These are phyloP conservation scores for Peribatodes rhomboidaria DNA, from an alignment of 2,888 invertebrate species.

Conservation along the genomic window DNA sequence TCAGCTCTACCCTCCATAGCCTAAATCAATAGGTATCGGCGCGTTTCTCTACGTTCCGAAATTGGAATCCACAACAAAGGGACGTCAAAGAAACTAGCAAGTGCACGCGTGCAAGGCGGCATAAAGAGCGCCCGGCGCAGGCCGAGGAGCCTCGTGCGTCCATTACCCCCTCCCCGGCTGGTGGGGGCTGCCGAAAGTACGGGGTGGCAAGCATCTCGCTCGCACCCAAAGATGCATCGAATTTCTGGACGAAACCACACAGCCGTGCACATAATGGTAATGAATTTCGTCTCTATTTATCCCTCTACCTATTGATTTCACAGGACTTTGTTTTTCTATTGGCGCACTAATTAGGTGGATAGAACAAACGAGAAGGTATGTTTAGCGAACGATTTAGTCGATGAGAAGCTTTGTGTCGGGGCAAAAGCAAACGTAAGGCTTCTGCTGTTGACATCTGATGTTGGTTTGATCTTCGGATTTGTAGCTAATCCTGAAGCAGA, in stretches of 20 bases:
- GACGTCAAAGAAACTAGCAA: constrained; percentile 84
- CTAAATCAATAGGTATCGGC: constrained; percentile 59
- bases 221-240: constrained; percentile 83
- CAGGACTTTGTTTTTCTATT: constrained; percentile 28
- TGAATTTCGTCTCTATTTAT: constrained; percentile 75
- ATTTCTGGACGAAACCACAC: constrained; percentile 83
- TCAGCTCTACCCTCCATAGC: constrained; percentile 28
- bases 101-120: constrained; percentile 82
- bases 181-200: constrained; percentile 72
- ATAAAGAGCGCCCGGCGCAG: constrained; percentile 80
- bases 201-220: constrained; percentile 72
- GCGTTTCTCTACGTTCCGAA: constrained; percentile 63
- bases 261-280: constrained; percentile 76
- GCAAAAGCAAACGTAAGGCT: constrained; percentile 5
- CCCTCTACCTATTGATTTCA: constrained; percentile 35
- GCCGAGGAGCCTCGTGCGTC: constrained; percentile 83
- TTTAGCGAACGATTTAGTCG: too few species aligned
- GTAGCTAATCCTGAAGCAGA: neutral
- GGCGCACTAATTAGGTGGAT: constrained; percentile 15
- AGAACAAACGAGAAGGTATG: neutral
- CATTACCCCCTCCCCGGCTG: constrained; percentile 73
- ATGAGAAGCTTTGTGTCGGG: neutral
- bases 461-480: neutral
- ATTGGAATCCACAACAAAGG: constrained; percentile 83
- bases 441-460: constrained; percentile 5